phyloP scores from a whole-genome alignment of 2,113 vertebrate genomes.

The Gorsachius goisagi region DNA sequence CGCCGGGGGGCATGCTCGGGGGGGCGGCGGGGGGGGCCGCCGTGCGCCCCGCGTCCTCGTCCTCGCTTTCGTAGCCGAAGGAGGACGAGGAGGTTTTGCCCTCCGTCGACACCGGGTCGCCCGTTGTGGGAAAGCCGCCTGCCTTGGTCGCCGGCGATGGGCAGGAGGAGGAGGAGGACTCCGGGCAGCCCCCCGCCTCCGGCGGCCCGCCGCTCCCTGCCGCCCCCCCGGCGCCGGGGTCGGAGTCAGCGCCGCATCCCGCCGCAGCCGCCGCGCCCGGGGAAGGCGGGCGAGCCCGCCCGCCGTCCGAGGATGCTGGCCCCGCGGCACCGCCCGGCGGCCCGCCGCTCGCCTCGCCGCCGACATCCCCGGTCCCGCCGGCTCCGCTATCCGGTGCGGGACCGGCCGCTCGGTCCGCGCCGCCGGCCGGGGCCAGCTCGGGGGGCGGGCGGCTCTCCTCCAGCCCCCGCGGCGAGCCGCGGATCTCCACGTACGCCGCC shows the following conservation, averaged over 20 bases:
- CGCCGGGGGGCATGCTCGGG: not conserved
- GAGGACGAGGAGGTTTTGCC: slow-evolving; percentile 62
- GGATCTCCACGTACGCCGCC: not conserved
- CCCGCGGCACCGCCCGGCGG: no score
- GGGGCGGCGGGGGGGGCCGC: not conserved
- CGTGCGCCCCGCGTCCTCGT: slow-evolving; percentile 25
- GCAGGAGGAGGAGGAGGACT: slow-evolving; percentile 51
- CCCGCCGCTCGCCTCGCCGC: not conserved
- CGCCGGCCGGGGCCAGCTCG: not conserved
- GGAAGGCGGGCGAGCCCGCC: not conserved
- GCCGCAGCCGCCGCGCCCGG: not conserved
- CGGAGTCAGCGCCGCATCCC: not conserved
- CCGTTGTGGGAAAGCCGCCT: not conserved
- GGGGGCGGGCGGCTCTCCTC: not conserved
- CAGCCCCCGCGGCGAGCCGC: not conserved
- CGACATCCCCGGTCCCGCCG: not conserved
- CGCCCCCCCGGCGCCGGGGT: not conserved
- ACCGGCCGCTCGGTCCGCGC: not conserved
- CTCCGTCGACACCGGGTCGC: slow-evolving; percentile 20
- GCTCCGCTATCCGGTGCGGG: not conserved
- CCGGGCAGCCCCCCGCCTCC: not conserved
- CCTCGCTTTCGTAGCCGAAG: slow-evolving; percentile 71
- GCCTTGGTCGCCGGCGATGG: slow-evolving; percentile 40
- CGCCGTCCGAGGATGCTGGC: not conserved
- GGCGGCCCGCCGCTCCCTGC: not conserved